Evolutionary conservation across 2,888 invertebrate species (phyloP).

Genomic region (Lottia scabra): DNA sequence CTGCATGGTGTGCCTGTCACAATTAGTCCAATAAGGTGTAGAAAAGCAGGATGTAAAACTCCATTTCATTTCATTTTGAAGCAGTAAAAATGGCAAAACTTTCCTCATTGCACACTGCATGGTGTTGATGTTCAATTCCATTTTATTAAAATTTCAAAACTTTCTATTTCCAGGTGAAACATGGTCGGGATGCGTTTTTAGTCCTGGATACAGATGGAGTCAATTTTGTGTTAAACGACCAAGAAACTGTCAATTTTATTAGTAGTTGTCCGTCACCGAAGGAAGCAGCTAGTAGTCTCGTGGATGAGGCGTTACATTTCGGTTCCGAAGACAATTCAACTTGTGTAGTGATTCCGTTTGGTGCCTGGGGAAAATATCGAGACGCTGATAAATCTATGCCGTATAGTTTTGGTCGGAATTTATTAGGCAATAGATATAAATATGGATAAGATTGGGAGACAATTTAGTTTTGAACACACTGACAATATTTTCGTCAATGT

Average conservation of each 20-base stretch:
- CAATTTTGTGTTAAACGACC: conserved; percentile 70
- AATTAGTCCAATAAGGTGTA: too few relatives aligned
- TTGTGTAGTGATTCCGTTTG: conserved; percentile 71
- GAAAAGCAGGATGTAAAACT: too few relatives aligned
- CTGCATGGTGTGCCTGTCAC: too few relatives aligned
- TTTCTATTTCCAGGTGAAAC: conserved; percentile 65
- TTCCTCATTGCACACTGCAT: too few relatives aligned
- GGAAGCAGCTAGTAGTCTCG: conserved; percentile 70
- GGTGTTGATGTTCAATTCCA: too few relatives aligned
- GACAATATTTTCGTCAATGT: too few relatives aligned
- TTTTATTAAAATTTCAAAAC: background rate
- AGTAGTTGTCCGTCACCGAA: conserved; percentile 68
- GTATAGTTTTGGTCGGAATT: conserved; percentile 55
- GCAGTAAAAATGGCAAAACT: too few relatives aligned
- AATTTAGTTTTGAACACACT: too few relatives aligned
- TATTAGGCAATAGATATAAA: conserved; percentile 31
- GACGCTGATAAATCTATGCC: conserved; percentile 45
- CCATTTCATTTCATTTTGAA: too few relatives aligned
- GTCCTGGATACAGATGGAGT: conserved; percentile 72
- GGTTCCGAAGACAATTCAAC: conserved; percentile 73
- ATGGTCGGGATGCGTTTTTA: conserved; percentile 72
- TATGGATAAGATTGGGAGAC: conserved; percentile 6
- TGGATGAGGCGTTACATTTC: conserved; percentile 72
- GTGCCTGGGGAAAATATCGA: conserved; percentile 72
- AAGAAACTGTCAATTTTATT: conserved; percentile 70